phyloP scores from a whole-genome alignment of 2,888 invertebrate species.

The Girardia tigrina region DNA sequence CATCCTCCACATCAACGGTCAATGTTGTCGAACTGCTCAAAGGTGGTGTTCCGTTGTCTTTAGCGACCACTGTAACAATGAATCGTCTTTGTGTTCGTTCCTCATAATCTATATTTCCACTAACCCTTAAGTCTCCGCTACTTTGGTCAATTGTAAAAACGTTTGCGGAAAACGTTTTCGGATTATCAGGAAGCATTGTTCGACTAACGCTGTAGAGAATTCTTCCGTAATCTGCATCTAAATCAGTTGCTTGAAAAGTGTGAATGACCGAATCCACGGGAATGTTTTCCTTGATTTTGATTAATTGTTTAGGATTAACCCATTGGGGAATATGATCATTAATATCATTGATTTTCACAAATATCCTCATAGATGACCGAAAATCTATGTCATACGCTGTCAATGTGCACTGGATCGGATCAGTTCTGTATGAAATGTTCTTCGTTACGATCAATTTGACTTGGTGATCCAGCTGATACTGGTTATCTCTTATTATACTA shows the following conservation, averaged over 20 bases:
- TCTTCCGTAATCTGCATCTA: background rate
- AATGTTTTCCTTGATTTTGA: slow-evolving; percentile 19
- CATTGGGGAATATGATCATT: background rate
- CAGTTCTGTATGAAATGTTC: background rate
- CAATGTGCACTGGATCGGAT: background rate
- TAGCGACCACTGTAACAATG: background rate
- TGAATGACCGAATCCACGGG: background rate
- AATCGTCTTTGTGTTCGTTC: background rate
- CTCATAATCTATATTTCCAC: background rate
- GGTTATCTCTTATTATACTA: background rate
- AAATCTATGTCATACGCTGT: background rate
- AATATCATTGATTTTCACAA: background rate
- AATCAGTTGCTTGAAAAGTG: background rate
- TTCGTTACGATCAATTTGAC: background rate
- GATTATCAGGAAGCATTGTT: background rate
- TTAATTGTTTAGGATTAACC: background rate
- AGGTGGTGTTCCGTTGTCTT: background rate
- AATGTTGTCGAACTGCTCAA: background rate
- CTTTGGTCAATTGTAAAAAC: background rate
- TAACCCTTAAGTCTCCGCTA: background rate
- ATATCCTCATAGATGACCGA: background rate
- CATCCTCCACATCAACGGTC: background rate
- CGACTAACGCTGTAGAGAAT: background rate
- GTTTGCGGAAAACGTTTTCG: background rate
- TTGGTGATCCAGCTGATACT: background rate